Percentiles rank a stretch among this genome's conserved stretches.
Evolutionary conservation across 2,888 invertebrate genomes (phyloP).

Genomic region (Mystacides longicornis): DNA sequence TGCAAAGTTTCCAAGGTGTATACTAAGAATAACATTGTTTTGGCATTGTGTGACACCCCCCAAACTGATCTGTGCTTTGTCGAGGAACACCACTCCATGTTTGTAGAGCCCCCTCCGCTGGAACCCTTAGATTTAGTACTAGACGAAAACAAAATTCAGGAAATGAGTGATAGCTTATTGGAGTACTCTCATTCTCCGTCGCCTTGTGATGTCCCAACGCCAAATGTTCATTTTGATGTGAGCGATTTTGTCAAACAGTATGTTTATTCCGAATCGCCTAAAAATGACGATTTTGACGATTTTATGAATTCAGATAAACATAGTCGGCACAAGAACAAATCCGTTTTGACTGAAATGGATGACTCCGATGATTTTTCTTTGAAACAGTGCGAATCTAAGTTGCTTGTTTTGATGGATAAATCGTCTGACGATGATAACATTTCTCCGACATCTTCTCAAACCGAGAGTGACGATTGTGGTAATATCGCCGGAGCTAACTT

Average conservation of each 20-base stretch:
- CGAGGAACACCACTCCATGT: conserved; percentile 40
- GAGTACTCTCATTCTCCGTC: conserved; percentile 13
- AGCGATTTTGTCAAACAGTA: background rate
- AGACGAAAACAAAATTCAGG: conserved; percentile 34
- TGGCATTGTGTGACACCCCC: conserved; percentile 44
- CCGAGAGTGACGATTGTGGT: conserved; percentile 49
- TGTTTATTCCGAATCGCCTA: background rate
- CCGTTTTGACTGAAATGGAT: conserved; percentile 34
- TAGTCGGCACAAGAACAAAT: conserved; percentile 7
- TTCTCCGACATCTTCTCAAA: conserved; percentile 43
- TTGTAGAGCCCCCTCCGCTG: conserved; percentile 30
- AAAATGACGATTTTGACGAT: conserved; percentile 3
- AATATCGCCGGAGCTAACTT: conserved; percentile 27
- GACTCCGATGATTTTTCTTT: conserved; percentile 31
- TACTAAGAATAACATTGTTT: conserved; percentile 44
- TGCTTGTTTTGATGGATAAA: conserved; percentile 36
- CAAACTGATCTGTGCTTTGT: conserved; percentile 39
- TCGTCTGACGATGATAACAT: conserved; percentile 52
- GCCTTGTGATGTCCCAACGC: background rate
- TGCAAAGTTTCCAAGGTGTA: conserved; percentile 34
- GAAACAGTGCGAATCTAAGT: conserved; percentile 26
- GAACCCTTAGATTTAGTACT: conserved; percentile 37
- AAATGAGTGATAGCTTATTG: conserved; percentile 16
- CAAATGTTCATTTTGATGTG: background rate
- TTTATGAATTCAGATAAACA: background rate